Percentiles rank a stretch among this genome's conserved stretches.
Conservation (phyloP, 2,113 vertebrate genomes). For the Romanogobio albipinnatus region DNA sequence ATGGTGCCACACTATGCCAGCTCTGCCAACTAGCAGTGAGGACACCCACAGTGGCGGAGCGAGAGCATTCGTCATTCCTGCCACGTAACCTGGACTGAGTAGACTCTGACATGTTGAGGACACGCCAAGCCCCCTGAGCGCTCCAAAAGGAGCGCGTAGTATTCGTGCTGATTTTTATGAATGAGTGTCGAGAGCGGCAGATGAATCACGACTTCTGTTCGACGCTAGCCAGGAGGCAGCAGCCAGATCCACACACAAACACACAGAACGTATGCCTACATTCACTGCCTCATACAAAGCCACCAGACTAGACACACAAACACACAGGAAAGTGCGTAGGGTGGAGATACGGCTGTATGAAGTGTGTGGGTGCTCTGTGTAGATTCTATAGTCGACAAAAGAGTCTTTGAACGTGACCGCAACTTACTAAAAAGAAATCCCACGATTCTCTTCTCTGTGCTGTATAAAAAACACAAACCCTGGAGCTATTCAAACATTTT, state of each 20-base stretch:
- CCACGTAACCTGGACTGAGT: conserved; percentile 56
- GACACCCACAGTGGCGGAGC: conserved; percentile 47
- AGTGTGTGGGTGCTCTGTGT: neutral
- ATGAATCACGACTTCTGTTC: conserved; percentile 73
- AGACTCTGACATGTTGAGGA: conserved; percentile 61
- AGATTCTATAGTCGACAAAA: neutral
- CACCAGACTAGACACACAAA: conserved; percentile 30
- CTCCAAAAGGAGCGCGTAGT: conserved; percentile 68
- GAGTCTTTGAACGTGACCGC: neutral
- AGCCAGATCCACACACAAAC: conserved; percentile 57
- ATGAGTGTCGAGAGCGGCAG: conserved; percentile 70
- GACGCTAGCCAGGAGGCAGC: conserved; percentile 66
- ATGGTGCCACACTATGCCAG: conserved; percentile 26
- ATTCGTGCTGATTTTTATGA: conserved; percentile 74
- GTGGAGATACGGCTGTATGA: neutral
- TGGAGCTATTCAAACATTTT: neutral
- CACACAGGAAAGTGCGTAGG: conserved; percentile 41
- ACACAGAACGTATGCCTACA: conserved; percentile 44
- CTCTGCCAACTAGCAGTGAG: conserved; percentile 28
- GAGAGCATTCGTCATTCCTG: conserved; percentile 64
- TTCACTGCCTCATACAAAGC: conserved; percentile 32
- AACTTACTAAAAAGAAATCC: neutral
- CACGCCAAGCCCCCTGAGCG: conserved; percentile 37
- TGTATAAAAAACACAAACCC: neutral
- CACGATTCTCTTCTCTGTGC: neutral